A percentile compares a stretch with the other conserved stretches of the same genome.
Conservation (phyloP, 1,140 invertebrate genomes). For the Hesperophylax magnus region DNA sequence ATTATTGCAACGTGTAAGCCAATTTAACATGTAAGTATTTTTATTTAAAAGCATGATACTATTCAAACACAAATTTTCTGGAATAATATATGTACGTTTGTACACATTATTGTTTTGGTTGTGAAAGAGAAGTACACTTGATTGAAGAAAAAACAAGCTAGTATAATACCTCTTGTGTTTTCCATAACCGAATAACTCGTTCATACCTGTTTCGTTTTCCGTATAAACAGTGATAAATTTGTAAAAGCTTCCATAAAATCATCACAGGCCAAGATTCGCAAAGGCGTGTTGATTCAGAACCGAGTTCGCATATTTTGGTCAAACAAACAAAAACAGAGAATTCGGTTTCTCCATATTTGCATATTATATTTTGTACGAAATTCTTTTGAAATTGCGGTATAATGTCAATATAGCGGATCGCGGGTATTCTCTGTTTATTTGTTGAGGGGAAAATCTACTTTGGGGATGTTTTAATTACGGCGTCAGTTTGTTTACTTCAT, state of each 20-base stretch:
- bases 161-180: no score
- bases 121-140: no score
- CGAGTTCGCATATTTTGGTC: background rate
- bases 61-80: background rate
- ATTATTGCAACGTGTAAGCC: no score
- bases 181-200: no score
- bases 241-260: background rate
- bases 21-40: no score
- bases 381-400: conserved; percentile 24
- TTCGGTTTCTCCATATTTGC: conserved; percentile 14
- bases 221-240: no score
- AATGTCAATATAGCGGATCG: conserved; percentile 17
- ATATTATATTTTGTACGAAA: background rate
- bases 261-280: background rate
- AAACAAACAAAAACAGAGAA: background rate
- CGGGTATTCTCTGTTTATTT: conserved; percentile 36
- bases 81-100: no score
- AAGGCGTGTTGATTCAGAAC: background rate
- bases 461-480: conserved; percentile 47
- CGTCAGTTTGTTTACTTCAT: conserved; percentile 49
- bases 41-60: background rate
- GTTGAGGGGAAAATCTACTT: conserved; percentile 20
- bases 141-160: no score
- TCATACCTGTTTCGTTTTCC: no score
- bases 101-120: no score